A percentile compares a stretch with the other conserved stretches of the same genome.
Conservation (phyloP, 2,113 vertebrate species). For the Brachionichthys hirsutus region DNA sequence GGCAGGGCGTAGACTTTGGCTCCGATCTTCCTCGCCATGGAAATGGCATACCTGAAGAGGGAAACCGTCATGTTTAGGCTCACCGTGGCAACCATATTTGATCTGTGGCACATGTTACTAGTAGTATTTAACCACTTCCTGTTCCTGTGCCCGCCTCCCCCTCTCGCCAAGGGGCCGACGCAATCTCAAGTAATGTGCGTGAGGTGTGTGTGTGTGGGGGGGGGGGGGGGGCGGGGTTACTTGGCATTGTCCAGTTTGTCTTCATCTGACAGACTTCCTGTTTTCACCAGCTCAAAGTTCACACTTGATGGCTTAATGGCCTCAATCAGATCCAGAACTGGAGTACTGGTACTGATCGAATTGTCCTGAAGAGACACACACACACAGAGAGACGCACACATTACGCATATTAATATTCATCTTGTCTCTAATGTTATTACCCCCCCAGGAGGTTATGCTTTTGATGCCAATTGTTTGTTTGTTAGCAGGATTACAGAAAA, state of each 20-base stretch:
- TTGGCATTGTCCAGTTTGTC: slow-evolving; percentile 95
- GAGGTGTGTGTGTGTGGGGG: too few species aligned
- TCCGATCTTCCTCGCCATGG: slow-evolving; percentile 92
- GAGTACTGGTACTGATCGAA: slow-evolving; percentile 86
- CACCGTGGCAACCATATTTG: background rate
- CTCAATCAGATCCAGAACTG: slow-evolving; percentile 94
- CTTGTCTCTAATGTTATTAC: too few species aligned
- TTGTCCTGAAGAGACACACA: slow-evolving; percentile 81
- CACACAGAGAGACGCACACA: too few species aligned
- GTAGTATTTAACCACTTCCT: too few species aligned
- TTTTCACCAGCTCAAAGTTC: slow-evolving; percentile 93
- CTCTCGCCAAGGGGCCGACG: too few species aligned
- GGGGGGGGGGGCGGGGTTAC: too few species aligned
- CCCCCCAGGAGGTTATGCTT: too few species aligned
- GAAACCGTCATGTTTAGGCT: background rate
- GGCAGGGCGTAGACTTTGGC: slow-evolving; percentile 91
- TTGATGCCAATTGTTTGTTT: too few species aligned
- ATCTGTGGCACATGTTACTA: background rate
- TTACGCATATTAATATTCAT: too few species aligned
- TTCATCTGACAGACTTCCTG: slow-evolving; percentile 78
- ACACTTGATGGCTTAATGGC: slow-evolving; percentile 92
- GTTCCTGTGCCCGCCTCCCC: too few species aligned
- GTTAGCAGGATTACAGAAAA: too few species aligned
- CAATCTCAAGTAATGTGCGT: too few species aligned
- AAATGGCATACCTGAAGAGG: slow-evolving; percentile 84